These are phyloP conservation scores for Cyrtodaria siliqua DNA, from an alignment of 2,888 invertebrate species.

Conservation along the genomic window DNA sequence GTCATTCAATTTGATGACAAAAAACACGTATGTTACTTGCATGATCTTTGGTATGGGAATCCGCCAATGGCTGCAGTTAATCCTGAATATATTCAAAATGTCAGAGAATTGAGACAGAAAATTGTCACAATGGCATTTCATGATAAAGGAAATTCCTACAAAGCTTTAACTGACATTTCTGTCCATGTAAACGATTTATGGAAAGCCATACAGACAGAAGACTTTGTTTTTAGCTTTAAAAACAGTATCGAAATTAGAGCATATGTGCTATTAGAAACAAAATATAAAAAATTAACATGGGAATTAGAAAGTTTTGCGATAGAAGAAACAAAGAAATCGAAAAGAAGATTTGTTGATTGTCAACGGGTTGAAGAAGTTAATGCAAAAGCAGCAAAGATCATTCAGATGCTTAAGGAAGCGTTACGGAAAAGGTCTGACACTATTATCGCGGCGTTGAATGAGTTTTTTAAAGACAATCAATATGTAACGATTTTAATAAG, in stretches of 20 bases:
- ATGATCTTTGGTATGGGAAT: constrained; percentile 39
- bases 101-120: background rate
- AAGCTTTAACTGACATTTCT: background rate
- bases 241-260: constrained; percentile 45
- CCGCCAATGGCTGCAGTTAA: constrained; percentile 36
- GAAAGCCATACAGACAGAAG: constrained; percentile 28
- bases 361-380: no score
- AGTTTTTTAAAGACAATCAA: no score
- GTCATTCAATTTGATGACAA: constrained; percentile 32
- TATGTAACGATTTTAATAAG: no score
- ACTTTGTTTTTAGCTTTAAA: constrained; percentile 40
- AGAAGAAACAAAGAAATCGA: no score
- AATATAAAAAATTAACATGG: constrained; percentile 4
- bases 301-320: background rate
- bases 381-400: no score
- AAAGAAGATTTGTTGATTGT: no score
- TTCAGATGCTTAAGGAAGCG: no score
- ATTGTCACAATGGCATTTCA: background rate
- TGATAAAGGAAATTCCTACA: background rate
- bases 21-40: constrained; percentile 19
- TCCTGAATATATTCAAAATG: constrained; percentile 12
- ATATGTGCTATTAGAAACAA: constrained; percentile 23
- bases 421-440: no score
- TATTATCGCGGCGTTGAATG: no score
- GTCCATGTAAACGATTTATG: constrained; percentile 11